These are phyloP conservation scores for Cantharis rufa DNA, from an alignment of 2,888 invertebrate genomes.

Conservation along the genomic window DNA sequence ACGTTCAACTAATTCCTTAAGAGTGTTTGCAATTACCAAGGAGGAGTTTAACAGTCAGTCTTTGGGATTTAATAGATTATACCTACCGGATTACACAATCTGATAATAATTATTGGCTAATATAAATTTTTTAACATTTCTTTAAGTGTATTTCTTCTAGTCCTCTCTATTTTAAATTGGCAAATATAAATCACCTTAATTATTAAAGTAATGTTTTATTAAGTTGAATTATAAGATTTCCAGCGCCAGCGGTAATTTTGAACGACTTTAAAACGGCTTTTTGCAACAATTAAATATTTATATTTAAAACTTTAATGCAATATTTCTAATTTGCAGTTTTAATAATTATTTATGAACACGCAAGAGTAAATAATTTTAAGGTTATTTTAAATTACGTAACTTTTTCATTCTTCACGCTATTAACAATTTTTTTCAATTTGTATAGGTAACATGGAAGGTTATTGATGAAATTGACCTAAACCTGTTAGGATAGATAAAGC, in stretches of 20 bases:
- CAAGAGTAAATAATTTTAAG: background rate
- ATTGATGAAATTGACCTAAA: background rate
- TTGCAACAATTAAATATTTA: no score
- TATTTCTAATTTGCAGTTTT: background rate
- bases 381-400: background rate
- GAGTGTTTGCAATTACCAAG: background rate
- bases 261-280: background rate
- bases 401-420: background rate
- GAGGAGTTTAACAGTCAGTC: background rate
- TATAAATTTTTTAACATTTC: background rate
- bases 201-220: background rate
- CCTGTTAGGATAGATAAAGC: background rate
- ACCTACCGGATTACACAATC: background rate
- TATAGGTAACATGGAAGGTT: background rate
- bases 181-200: no score
- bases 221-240: background rate
- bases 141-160: no score
- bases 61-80: background rate
- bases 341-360: background rate
- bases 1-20: background rate
- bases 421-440: background rate
- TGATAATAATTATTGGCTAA: background rate
- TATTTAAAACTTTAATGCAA: background rate
- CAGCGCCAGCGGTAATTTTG: background rate
- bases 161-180: no score